These are phyloP conservation scores for Mylabris sibirica DNA, from an alignment of 2,888 invertebrate genomes.

Conservation along the genomic window DNA sequence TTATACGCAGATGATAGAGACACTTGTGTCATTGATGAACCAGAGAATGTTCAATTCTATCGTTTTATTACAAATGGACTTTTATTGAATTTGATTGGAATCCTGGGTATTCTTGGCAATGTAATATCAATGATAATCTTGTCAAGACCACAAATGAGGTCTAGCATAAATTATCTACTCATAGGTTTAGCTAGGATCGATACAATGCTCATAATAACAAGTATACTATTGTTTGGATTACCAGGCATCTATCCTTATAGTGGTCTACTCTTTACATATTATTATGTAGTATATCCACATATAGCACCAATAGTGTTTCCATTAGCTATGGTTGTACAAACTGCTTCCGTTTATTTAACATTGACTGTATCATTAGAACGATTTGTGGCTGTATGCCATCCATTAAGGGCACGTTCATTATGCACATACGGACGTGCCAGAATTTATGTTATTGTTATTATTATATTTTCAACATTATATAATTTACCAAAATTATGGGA, in stretches of 20 bases:
- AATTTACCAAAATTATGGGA: constrained; percentile 86
- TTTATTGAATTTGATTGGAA: constrained; percentile 79
- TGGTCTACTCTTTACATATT: constrained; percentile 77
- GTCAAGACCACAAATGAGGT: constrained; percentile 93
- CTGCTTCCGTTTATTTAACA: constrained; percentile 92
- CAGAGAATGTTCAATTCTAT: constrained; percentile 62
- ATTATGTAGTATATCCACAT: constrained; percentile 80
- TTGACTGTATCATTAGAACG: constrained; percentile 91
- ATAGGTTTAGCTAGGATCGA: constrained; percentile 94
- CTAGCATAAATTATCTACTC: constrained; percentile 93
- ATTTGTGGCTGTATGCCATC: constrained; percentile 93
- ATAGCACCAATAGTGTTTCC: constrained; percentile 84
- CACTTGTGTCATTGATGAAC: constrained; percentile 55
- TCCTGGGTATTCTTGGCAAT: constrained; percentile 89
- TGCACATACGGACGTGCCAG: constrained; percentile 90
- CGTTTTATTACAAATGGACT: constrained; percentile 86
- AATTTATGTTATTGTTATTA: constrained; percentile 83
- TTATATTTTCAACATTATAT: constrained; percentile 82
- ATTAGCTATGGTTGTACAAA: constrained; percentile 86
- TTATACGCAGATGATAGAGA: constrained; percentile 26
- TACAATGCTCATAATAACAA: constrained; percentile 86
- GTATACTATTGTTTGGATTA: constrained; percentile 85
- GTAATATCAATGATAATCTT: constrained; percentile 89
- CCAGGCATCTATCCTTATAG: constrained; percentile 87
- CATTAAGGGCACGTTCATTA: constrained; percentile 84